These are phyloP conservation scores for Nylanderia fulva DNA, from an alignment of 1,140 invertebrate species.

Conservation along the genomic window DNA sequence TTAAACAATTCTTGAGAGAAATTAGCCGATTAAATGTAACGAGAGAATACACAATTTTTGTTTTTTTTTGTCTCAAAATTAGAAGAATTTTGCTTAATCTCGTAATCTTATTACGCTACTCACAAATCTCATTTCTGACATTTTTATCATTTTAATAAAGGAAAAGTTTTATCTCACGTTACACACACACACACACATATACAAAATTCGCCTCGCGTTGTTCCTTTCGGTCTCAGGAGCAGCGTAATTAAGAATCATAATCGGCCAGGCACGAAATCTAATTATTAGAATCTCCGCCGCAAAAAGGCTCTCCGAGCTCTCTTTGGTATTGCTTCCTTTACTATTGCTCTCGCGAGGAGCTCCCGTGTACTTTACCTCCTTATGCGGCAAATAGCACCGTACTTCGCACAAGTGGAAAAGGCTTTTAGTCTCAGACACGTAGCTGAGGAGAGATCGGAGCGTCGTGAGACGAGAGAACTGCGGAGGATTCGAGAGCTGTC, in stretches of 20 bases:
- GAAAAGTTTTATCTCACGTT: neutral
- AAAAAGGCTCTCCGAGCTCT: neutral
- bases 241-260: slow-evolving; percentile 27
- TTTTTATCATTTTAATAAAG: slow-evolving; percentile 9
- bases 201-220: neutral
- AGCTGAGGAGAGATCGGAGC: slow-evolving; percentile 43
- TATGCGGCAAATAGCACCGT: slow-evolving; percentile 50
- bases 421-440: slow-evolving; percentile 56
- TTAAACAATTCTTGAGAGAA: neutral
- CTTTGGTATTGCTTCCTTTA: slow-evolving; percentile 14
- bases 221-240: neutral
- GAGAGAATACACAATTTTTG: neutral
- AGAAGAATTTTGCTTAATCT: neutral
- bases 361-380: slow-evolving; percentile 35
- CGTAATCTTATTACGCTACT: slow-evolving; percentile 9
- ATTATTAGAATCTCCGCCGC: slow-evolving; percentile 8
- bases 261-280: slow-evolving; percentile 10
- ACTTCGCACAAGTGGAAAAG: slow-evolving; percentile 51
- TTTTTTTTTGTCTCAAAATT: neutral
- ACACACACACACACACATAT: too few relatives aligned
- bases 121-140: neutral
- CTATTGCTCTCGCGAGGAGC: slow-evolving; percentile 18
- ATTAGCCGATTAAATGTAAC: slow-evolving; percentile 2
- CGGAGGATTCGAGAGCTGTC: slow-evolving; percentile 47
- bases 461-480: slow-evolving; percentile 32